Evolutionary conservation across 2,797 vertebrate species (phyloP), one percentile per base, ranked within the genome.

Genomic region (Clarias platycephalus): DNA sequence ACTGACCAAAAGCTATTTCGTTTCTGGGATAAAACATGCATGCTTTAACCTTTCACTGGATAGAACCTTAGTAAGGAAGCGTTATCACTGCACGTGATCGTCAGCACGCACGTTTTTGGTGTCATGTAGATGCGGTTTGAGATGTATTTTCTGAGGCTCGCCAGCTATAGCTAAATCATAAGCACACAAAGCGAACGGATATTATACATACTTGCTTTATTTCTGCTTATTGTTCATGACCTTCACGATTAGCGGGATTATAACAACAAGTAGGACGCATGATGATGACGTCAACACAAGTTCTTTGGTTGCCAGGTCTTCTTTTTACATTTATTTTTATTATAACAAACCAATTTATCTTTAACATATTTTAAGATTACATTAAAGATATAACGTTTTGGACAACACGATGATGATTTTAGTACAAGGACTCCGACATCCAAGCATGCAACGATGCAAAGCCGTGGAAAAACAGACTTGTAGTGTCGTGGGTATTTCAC

Each of bases 21-120:
- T 44, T 26, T 67, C 13, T 7, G 34, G 28, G 13, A 1, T 28
- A 26, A 70, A 24, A 68, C 20, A 26, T 81, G 75, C 84, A 81
- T 85, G 79, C 78, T 12, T 26, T 37, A 63, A 49, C 6, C 1
- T 18, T 24, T 75, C 78, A 81, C 4, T 26, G 60, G 60, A 75
- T 26, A 58, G 28, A 66, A 67, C 78, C 78, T 81, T 78, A 58
- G 70, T 18, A 74, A 24, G 66, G 7, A 28, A 4, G 2, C 28
- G 24, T 85, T 67, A 80, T 81, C 83, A 57, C 44, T 66, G 84
- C 84, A 81, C 78, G 80, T 66, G 76, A 63, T 4, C 1, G 28
- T n/a, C 13, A 28, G 28, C 10, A 15, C 26, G 24, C 68, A 77
- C 57, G 10, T 44, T 37, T 28, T 49, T 37, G 44, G 24, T 12